These are phyloP conservation scores for Ptilorrhoa leucosticta DNA, from an alignment of 2,113 vertebrate genomes.

Conservation along the genomic window DNA sequence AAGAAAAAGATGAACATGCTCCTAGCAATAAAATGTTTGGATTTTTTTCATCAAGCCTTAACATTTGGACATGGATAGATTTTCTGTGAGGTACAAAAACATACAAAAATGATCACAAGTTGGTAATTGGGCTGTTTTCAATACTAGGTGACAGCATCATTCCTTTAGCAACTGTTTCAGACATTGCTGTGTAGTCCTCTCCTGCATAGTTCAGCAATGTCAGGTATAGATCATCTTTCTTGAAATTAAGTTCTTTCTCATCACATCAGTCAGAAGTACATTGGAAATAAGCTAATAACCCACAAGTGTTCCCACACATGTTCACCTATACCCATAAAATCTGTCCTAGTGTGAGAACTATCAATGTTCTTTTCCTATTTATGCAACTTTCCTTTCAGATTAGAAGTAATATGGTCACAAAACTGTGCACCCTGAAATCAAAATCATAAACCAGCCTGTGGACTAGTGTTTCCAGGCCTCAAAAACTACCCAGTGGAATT, in stretches of 20 bases:
- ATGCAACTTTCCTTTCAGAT: not conserved
- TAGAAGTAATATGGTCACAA: not conserved
- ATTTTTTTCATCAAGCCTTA: not conserved
- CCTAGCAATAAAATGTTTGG: not conserved
- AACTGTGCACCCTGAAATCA: not conserved
- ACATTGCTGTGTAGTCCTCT: not conserved
- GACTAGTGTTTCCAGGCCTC: not conserved
- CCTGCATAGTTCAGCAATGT: not conserved
- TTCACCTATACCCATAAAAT: not conserved
- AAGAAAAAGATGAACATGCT: not conserved
- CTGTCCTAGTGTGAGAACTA: not conserved
- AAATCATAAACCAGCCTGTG: not conserved
- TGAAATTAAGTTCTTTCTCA: not conserved
- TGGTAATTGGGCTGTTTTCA: not conserved
- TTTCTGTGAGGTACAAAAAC: not conserved
- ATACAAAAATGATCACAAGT: not conserved
- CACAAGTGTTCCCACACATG: not conserved
- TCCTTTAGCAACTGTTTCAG: not conserved
- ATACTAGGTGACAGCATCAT: not conserved
- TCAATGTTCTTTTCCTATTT: not conserved
- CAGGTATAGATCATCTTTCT: not conserved
- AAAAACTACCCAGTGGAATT: not conserved
- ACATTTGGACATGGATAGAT: not conserved
- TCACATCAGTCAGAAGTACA: not conserved
- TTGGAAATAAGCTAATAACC: not conserved